phyloP scores from a whole-genome alignment of 2,113 vertebrate species.

The Lepidothrix coronata region DNA sequence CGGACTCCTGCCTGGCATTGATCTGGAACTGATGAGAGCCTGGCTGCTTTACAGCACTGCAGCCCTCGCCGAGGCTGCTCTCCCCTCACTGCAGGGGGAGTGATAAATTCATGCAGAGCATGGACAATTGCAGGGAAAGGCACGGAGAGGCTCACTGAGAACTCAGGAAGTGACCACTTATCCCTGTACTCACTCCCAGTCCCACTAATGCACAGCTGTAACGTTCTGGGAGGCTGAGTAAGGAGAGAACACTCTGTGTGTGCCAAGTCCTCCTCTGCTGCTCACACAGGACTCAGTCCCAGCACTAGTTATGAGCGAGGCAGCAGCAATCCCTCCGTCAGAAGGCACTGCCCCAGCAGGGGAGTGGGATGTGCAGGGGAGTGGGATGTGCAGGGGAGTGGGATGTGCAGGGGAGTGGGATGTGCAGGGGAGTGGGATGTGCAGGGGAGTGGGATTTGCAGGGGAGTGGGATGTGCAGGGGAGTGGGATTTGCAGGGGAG shows the following conservation, averaged over 20 bases:
- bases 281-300: background rate
- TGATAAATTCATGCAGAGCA: conserved; percentile 45
- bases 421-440: no score
- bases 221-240: background rate
- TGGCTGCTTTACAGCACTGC: conserved; percentile 45
- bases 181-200: background rate
- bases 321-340: background rate
- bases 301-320: background rate
- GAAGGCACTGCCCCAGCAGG: background rate
- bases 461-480: no score
- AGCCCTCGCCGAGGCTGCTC: conserved; percentile 11
- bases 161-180: background rate
- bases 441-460: no score
- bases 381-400: no score
- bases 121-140: background rate
- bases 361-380: background rate
- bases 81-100: conserved; percentile 13
- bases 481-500: no score
- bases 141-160: background rate
- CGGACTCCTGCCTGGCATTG: background rate
- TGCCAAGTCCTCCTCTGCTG: background rate
- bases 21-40: conserved; percentile 20
- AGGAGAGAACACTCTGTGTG: background rate
- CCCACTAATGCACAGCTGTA: background rate
- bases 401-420: no score